These are phyloP conservation scores for Carassius auratus DNA, from an alignment of 2,113 vertebrate genomes.

Conservation along the genomic window DNA sequence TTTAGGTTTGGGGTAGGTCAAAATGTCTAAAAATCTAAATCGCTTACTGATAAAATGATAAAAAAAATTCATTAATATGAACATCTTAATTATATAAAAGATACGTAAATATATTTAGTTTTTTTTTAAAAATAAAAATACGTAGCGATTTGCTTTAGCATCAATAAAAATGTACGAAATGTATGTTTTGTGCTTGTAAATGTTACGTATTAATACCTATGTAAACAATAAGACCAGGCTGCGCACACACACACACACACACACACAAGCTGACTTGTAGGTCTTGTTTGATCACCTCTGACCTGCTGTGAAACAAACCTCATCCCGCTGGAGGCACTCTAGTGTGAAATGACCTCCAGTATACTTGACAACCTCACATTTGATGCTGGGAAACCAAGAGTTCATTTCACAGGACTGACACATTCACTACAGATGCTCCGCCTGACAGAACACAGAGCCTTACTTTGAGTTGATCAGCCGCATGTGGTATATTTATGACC, in stretches of 20 bases:
- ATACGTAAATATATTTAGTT: too few relatives aligned
- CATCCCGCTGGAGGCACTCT: background rate
- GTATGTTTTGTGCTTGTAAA: too few relatives aligned
- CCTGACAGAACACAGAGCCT: background rate
- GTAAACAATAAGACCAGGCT: too few relatives aligned
- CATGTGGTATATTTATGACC: background rate
- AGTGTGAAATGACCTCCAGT: slow-evolving; percentile 8
- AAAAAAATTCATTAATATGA: too few relatives aligned
- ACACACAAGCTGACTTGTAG: background rate
- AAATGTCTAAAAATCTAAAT: too few relatives aligned
- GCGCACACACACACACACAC: background rate
- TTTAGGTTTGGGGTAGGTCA: too few relatives aligned
- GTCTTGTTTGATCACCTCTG: background rate
- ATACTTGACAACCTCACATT: background rate
- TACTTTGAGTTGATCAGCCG: background rate
- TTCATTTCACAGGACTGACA: background rate
- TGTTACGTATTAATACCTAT: too few relatives aligned
- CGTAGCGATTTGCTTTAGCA: too few relatives aligned
- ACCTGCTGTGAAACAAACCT: slow-evolving; percentile 10
- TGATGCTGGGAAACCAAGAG: background rate
- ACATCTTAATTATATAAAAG: too few relatives aligned
- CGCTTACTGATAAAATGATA: too few relatives aligned
- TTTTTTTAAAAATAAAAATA: too few relatives aligned
- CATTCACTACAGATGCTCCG: background rate
- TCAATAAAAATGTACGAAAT: too few relatives aligned